Evolutionary conservation across 37 sponge, comb jelly and placozoan species (phyloP), one percentile per base, ranked within the genome.

Genomic region (Tethya wilhelma): DNA sequence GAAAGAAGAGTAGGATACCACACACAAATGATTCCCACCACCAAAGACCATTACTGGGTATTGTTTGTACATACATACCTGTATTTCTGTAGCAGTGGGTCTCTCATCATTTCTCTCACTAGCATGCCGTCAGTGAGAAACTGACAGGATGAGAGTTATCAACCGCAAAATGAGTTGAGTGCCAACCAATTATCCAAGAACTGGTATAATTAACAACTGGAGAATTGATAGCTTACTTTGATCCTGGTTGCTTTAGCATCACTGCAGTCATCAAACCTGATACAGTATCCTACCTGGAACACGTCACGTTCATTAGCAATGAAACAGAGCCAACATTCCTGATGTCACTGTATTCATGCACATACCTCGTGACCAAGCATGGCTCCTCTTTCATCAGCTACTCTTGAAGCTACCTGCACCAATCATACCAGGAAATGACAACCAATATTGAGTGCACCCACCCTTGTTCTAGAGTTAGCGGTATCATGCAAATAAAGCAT

Each of bases 81-180:
- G 82, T 98, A 98, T 40, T 85, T 86, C 19, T 46, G 69, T 29
- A 98, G 89, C 43, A 98, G 64, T 37, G 99, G 99, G 79, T 98
- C 96, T 60, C 84, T 80, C 99, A 98, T 98, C 83, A 98, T 94
- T 65, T 98, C 99, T 58, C 95, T 85, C 14, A 96, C 71, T 14
- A 98, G 71, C 80, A 89, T 82, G 5, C 97, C 97, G 63, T 98
- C 99, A 17, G 99, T 98, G 29, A 96, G 83, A 55, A 96, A 96
- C 90, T 93, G 42, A 2, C 45, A 46, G 23, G 67, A 67, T 6
- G 22, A 67, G 6, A 67, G 53, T 9, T n/a, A n/a, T n/a, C n/a
- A n/a, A n/a, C n/a, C n/a, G n/a, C n/a, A 62, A 9, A 62, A 23
- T 62, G 29, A 49, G 17, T 49, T 49, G 17, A 49, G 11, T 49